Evolutionary conservation across 2,888 invertebrate genomes (phyloP), one percentile per base, ranked within the genome.

Genomic region (Xylophagus ater): DNA sequence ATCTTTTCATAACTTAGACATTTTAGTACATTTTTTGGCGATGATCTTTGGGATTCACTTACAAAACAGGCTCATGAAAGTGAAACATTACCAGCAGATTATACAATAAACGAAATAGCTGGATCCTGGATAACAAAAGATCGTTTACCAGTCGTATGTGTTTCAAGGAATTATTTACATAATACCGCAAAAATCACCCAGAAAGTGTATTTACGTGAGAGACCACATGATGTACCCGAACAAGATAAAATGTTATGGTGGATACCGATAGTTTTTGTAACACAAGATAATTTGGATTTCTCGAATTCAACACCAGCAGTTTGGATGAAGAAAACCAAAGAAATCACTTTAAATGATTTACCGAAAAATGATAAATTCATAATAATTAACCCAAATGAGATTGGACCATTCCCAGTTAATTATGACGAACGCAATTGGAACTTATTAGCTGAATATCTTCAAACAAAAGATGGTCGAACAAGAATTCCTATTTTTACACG

Each of bases 91-190:
- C 70, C 74, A 28, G 49, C 57, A 1, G 59, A 67, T 8, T 65
- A 78, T 31, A 75, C 75, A 39, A 68, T 80, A n/a, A 71, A 72
- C 47, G 73, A 75, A 28, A 79, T 90, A 23, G 85, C 84, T 2
- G 74, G 73, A 24, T 79, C 82, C 10, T 92, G 89, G 90, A 81
- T 86, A 13, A 74, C 77, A 10, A 81, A 85, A 57, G 82, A 84
- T 52, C 71, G 87, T 21, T 66, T 86, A 26, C 89, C 88, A 0
- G 72, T 86, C 2, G 68, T 88, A 21, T 78, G 73, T 28, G 78
- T 82, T 7, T 68, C 67, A 10, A 73, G 86, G 47, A 71, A 83
- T 56, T 83, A 83, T 56, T 61, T 70, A 1, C 69, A 68, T 26
- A 74, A 74, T 34, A 69, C 74, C 1, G 76, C 78, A 10, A 66